phyloP scores from a whole-genome alignment of 2,888 invertebrate species.

The Frankliniella intonsa region DNA sequence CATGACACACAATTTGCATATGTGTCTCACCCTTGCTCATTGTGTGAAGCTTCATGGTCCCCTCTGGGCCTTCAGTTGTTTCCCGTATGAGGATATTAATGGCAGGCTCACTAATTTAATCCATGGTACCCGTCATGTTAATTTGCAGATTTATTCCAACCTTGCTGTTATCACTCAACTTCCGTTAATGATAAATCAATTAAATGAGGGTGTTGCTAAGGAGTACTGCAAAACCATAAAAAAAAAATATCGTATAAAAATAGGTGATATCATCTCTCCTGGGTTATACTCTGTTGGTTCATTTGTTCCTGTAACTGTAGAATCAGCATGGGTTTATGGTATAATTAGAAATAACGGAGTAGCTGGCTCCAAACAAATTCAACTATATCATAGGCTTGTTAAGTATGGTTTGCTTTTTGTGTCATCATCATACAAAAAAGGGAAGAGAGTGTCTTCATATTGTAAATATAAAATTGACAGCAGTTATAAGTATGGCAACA shows the following conservation, averaged over 20 bases:
- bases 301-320: neutral
- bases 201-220: neutral
- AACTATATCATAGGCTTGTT: neutral
- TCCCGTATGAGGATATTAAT: neutral
- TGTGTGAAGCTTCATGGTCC: neutral
- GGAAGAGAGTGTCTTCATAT: neutral
- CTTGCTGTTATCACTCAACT: neutral
- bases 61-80: neutral
- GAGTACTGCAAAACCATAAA: neutral
- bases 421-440: neutral
- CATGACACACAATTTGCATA: neutral
- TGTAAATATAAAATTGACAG: neutral
- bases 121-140: neutral
- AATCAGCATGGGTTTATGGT: no score
- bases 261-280: neutral
- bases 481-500: neutral
- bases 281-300: neutral
- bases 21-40: neutral
- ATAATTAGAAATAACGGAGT: fast-evolving
- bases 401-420: neutral
- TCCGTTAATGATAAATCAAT: neutral
- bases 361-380: neutral
- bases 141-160: neutral
- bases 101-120: neutral
- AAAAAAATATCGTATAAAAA: neutral